These are phyloP conservation scores for Cryptomyrus ogoouensis DNA, from an alignment of 2,113 vertebrate species.

Conservation along the genomic window DNA sequence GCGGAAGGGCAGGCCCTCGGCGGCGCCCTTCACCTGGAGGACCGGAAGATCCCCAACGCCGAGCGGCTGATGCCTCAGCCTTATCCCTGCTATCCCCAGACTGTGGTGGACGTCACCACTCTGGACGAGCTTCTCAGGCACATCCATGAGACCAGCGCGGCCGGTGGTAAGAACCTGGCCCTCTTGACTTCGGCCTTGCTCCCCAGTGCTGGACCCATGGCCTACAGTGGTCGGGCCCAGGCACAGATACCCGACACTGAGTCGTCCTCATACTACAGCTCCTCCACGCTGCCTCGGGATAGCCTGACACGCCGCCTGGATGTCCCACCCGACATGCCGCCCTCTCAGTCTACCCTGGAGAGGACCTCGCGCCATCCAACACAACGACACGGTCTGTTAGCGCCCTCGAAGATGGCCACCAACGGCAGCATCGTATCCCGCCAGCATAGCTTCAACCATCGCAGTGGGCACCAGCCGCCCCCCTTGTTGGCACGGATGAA, in stretches of 20 bases:
- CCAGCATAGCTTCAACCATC: constrained; percentile 60
- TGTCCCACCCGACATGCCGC: constrained; percentile 44
- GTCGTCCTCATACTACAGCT: constrained; percentile 45
- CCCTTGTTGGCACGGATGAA: constrained; percentile 41
- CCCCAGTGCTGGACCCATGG: constrained; percentile 31
- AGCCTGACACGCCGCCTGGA: constrained; percentile 52
- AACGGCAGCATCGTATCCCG: constrained; percentile 42
- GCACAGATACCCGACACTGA: constrained; percentile 43
- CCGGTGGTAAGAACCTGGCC: constrained; percentile 46
- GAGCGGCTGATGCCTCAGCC: constrained; percentile 48
- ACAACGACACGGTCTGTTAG: constrained; percentile 57
- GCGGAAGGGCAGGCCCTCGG: constrained; percentile 38
- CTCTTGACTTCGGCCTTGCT: constrained; percentile 50
- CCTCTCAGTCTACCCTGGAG: constrained; percentile 28
- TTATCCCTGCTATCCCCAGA: constrained; percentile 49
- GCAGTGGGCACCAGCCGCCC: constrained; percentile 27
- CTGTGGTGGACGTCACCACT: constrained; percentile 67
- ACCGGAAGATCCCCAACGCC: constrained; percentile 38
- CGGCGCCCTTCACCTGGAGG: constrained; percentile 33
- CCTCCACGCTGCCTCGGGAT: constrained; percentile 54
- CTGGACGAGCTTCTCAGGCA: constrained; percentile 74
- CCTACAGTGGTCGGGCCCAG: constrained; percentile 38
- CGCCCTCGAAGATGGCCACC: constrained; percentile 51
- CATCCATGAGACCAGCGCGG: constrained; percentile 63
- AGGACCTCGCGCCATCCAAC: constrained; percentile 38